Evolutionary conservation across 2,888 invertebrate genomes (phyloP), one percentile per base, ranked within the genome.

Genomic region (Thysanoteuthis rhombus): DNA sequence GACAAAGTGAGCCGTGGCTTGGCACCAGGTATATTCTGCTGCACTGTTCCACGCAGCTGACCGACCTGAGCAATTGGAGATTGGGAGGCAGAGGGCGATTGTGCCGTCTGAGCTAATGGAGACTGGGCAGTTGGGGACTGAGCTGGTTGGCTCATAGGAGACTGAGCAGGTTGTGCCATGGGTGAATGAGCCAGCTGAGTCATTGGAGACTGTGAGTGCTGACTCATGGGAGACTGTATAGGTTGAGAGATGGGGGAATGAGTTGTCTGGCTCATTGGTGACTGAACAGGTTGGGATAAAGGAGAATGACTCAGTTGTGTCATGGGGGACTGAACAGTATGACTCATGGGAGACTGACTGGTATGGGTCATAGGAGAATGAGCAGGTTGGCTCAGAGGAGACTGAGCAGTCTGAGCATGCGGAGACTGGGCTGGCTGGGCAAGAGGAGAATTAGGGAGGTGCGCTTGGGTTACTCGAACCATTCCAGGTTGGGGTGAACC

Each of bases 81-180:
- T 38, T 92, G 92, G 40, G n/a, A 75, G 4, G 92, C 92, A 92
- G 45, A 45, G 6, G 92, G 92, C 1, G 92, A 92, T 36, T 45
- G 40, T 22, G 45, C 92, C 8, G 92, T 32, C 32, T 92, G 92
- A 40, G 92, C 92, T 92, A 92, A 45, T 32, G 92, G 92, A 40
- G 92, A 92, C 32, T 92, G 92, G 42, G 45, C 92, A 92, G 92
- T 92, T n/a, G 92, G 92, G 32, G 92, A 92, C 40, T 92, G 92
- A n/a, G 45, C 45, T 28, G 92, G 32, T 10, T 92, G 92, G 36
- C 42, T 40, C 92, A 92, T 92, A 5, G 92, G 92, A 38, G 92
- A 92, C n/a, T 92, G 92, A 92, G 39, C 92, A 12, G 92, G 92
- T 40, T 92, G 92, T 92, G 92, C 92, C 92, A 92, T 92, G 45